Conservation (phyloP, 2,797 vertebrate genomes). For the Tapirus indicus region DNA sequence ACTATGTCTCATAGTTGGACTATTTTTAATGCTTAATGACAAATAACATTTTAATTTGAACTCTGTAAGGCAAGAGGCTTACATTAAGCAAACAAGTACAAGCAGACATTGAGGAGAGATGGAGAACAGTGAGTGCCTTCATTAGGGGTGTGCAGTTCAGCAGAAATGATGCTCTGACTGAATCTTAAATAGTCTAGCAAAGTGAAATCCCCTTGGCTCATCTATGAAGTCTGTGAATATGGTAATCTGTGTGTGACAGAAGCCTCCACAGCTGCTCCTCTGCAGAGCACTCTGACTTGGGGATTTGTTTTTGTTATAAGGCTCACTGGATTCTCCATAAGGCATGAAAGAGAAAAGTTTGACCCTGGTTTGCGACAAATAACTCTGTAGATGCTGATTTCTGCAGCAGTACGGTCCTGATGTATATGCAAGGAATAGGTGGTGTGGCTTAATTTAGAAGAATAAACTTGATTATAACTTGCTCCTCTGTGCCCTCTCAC, state of each 20-base stretch:
- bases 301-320: slow-evolving; percentile 63
- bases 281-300: background rate
- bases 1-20: background rate
- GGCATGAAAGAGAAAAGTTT: slow-evolving; percentile 35
- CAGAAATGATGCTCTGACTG: slow-evolving; percentile 53
- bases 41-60: slow-evolving; percentile 72
- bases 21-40: slow-evolving; percentile 67
- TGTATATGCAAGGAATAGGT: background rate
- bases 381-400: background rate
- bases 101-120: background rate
- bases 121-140: background rate
- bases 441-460: background rate
- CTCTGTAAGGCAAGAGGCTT: slow-evolving; percentile 18
- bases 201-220: slow-evolving; percentile 13
- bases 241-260: slow-evolving; percentile 61
- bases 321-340: slow-evolving; percentile 20
- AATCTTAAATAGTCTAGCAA: slow-evolving; percentile 61
- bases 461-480: background rate
- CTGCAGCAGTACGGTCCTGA: background rate
- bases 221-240: slow-evolving; percentile 63
- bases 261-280: slow-evolving; percentile 50
- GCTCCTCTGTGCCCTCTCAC: too few relatives aligned
- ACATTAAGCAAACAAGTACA: slow-evolving; percentile 26
- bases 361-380: background rate
- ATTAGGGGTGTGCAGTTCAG: slow-evolving; percentile 31